Base-by-base conservation (phyloP, 2,113 vertebrate species). In the Gila orcuttii region DNA sequence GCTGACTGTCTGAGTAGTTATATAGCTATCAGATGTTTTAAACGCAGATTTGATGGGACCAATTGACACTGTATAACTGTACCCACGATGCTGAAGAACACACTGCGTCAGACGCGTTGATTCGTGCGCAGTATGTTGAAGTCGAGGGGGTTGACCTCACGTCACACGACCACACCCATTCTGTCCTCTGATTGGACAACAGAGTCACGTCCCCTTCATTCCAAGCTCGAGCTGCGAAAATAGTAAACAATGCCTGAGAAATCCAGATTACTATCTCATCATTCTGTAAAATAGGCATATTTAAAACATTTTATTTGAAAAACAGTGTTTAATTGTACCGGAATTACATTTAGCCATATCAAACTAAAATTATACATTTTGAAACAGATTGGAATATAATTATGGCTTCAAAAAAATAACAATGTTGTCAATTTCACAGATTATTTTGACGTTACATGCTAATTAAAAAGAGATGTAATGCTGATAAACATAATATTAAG, bases 161-260 rank as follows among this genome's bases (percentile, higher is more conserved):
- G 66, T 90, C 90, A 86, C 28, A 6, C 50, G 28, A 5, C 39
- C 83, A 60, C 86, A 17, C 42, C 85, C 73, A 2, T 86, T 3
- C 79, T 62, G 12, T 3, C 21, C 6, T 19, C 82, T 88, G 55
- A 94, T 95, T 95, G 93, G 94, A 68, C 77, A 33, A n/a, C 36
- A 13, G 3, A 17, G 84, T 81, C 73, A 89, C 90, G 52, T 47
- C 88, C 87, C 87, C 59, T 52, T 78, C 57, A 79, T 50, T n/a
- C 71, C 68, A 57, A 83, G 7, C 31, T 52, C 39, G 17, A 25
- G 13, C 62, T 17, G 52, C 42, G 4, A 28, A 62, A 21, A 17
- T 13, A 11, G n/a, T 82, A 69, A 82, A 82, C 42, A 68, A 68
- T 47, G 79, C 9, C 6, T 62, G 36, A 62, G 11, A 78, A 78